Conservation (phyloP, 2,797 vertebrate species). For the Poecilia gillii region DNA sequence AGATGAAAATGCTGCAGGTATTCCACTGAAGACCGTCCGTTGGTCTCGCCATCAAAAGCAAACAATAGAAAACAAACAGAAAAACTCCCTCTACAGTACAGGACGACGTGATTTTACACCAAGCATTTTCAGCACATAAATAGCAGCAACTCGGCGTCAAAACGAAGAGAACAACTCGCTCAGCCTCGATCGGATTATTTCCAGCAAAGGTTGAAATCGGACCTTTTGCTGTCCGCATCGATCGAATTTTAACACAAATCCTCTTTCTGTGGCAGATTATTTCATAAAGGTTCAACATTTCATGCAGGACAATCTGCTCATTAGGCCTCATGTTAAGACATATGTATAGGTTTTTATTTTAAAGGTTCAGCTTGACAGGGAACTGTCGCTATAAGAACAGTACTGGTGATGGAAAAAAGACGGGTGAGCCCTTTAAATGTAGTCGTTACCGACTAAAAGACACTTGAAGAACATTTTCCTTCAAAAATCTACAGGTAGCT, state of each 20-base stretch:
- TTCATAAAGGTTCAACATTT: neutral
- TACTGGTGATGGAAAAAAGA: slow-evolving; percentile 15
- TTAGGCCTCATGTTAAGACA: slow-evolving; percentile 6
- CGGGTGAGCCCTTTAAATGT: slow-evolving; percentile 7
- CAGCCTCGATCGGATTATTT: slow-evolving; percentile 1
- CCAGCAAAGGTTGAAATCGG: slow-evolving; percentile 2
- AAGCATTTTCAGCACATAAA: slow-evolving; percentile 21
- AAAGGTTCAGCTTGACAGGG: neutral
- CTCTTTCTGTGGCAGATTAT: neutral
- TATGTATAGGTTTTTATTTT: neutral
- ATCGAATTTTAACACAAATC: neutral
- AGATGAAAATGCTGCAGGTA: neutral
- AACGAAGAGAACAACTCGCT: neutral
- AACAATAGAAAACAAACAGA: neutral
- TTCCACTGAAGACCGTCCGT: slow-evolving; percentile 4
- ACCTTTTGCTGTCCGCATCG: neutral
- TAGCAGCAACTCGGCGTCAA: slow-evolving; percentile 48
- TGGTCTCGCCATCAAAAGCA: slow-evolving; percentile 14
- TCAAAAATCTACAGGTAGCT: neutral
- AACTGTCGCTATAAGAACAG: neutral
- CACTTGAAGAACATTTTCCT: neutral
- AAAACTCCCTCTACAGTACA: slow-evolving; percentile 33
- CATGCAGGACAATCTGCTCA: slow-evolving; percentile 26
- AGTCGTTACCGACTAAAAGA: slow-evolving; percentile 1
- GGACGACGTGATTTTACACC: slow-evolving; percentile 15